phyloP scores from a whole-genome alignment of 2,888 invertebrate genomes.

The Tortrix viridana region DNA sequence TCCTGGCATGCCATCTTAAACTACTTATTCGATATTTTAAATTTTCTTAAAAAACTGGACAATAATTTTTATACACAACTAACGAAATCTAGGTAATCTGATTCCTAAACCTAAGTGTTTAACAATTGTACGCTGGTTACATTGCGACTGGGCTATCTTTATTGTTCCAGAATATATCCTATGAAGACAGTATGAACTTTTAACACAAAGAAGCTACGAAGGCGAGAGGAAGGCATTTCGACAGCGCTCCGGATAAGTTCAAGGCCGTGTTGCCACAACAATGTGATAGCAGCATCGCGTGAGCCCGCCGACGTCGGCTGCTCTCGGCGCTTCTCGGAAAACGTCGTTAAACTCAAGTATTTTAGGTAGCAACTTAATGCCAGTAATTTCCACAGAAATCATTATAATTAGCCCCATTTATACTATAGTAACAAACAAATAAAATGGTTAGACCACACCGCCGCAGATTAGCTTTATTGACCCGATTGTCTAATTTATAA shows the following conservation, averaged over 20 bases:
- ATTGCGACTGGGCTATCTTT: background rate
- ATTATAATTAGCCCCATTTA: constrained; percentile 83
- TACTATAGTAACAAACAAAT: constrained; percentile 83
- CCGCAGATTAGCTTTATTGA: constrained; percentile 56
- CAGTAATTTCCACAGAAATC: constrained; percentile 82
- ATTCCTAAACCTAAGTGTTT: too few species aligned
- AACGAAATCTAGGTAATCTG: background rate
- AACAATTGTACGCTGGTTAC: too few species aligned
- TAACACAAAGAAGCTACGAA: constrained; percentile 18
- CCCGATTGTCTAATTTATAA: constrained; percentile 54
- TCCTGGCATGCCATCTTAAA: constrained; percentile 22
- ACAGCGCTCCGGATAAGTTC: constrained; percentile 51
- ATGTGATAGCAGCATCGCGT: constrained; percentile 57
- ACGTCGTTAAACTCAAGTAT: constrained; percentile 83
- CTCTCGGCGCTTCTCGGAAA: constrained; percentile 77
- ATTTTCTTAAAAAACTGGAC: background rate
- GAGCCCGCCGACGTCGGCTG: constrained; percentile 63
- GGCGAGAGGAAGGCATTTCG: constrained; percentile 13
- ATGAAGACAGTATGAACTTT: constrained; percentile 9
- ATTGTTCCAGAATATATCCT: constrained; percentile 5
- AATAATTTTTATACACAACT: background rate
- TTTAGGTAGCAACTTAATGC: constrained; percentile 84
- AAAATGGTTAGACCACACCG: constrained; percentile 72
- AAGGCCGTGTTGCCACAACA: constrained; percentile 60
- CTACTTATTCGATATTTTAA: constrained; percentile 7